Evolutionary conservation across 1,140 invertebrate species (phyloP), one percentile per base, ranked within the genome.

Genomic region (Penaeus japonicus): DNA sequence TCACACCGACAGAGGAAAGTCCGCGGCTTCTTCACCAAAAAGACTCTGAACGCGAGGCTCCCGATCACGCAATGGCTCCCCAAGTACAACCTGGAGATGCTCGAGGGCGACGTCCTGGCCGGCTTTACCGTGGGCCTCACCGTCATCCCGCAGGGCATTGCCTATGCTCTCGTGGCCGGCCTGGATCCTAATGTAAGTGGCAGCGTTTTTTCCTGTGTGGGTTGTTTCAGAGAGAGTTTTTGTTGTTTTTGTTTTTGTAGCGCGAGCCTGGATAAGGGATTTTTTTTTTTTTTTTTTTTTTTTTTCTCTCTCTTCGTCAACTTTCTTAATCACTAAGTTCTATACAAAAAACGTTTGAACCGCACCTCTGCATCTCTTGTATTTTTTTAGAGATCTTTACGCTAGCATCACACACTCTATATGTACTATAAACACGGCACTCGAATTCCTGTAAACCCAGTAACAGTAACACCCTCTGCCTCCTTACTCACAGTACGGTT

Each of bases 41-140:
- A 89, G 75, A 90, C 84, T 10, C 85, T 91, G 20, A 65, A 87
- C 30, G 75, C 57, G 24, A n/a, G 93, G 70, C 53, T 96, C 12
- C 96, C 96, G 0, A n/a, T n/a, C n/a, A n/a, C 94, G 47, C 89
- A 91, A 91, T 96, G 96, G 96, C 90, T 95, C 2, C 95, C 95
- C 3, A 93, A 92, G n/a, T 97, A 97, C 92, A 94, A 93, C 82
- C 92, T 91, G 12, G 91, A 92, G 18, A 94, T 93, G 91, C 91
- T 96, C 2, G 89, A 95, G 0, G 94, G 95, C 83, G 96, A 97
- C 92, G 90, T 95, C n/a, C 94, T 97, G 53, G 97, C 97, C 77
- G 97, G 97, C 1, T 93, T 97, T 57, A 98, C 97, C 2, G 97
- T 98, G 0, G 96, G 96, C 2, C 93, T 97, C 4, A 97, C 96